Base-by-base conservation (phyloP, 2,888 invertebrate species). In the Lordiphosa fenestrarum region DNA sequence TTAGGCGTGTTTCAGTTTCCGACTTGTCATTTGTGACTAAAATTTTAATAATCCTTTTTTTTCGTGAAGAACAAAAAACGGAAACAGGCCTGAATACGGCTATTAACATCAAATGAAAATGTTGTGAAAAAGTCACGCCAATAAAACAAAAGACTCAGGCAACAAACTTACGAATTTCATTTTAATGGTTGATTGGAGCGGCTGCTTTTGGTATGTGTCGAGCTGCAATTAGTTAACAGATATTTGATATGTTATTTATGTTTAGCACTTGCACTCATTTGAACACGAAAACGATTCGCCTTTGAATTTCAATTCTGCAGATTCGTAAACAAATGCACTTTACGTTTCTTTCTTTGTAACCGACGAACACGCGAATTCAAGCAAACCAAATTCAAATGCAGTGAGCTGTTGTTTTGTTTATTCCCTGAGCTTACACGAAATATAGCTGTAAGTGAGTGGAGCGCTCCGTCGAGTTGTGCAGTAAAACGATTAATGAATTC, bases 401-500 rank as follows among this genome's bases (percentile, higher is more conserved):
- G 71, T 38, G 53, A 71, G 54, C 72, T 59, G 63, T 62, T 35
- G 59, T 30, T 30, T 30, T 9, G 30, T 10, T 30, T 30, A 10
- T 30, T 30, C 30, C 10, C 30, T 10, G 30, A 30, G 10, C 78
- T 74, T 78, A 74, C 78, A 74, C 78, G 75, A 61, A 52, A 42
- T 48, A 48, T 37, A 42, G 44, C 41, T 53, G 39, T 59, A 53
- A 56, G 49, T 38, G 13, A 19, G 39, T 55, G 71, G 37, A 60
- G 59, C 58, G 66, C 60, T 70, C 58, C 59, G 56, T 82, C 71
- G 80, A 75, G 71, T 74, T 84, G 84, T 77, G 73, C 80, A 77
- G 80, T 85, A 75, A 82, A 86, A 84, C 84, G 85, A 80, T 84
- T 86, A 86, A 86, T 86, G 86, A 85, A 75, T 87, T 86, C 81